A percentile compares a stretch with the other conserved stretches of the same genome.
These are phyloP conservation scores for Dynastes tityus DNA, from an alignment of 2,888 invertebrate species.

Conservation along the genomic window DNA sequence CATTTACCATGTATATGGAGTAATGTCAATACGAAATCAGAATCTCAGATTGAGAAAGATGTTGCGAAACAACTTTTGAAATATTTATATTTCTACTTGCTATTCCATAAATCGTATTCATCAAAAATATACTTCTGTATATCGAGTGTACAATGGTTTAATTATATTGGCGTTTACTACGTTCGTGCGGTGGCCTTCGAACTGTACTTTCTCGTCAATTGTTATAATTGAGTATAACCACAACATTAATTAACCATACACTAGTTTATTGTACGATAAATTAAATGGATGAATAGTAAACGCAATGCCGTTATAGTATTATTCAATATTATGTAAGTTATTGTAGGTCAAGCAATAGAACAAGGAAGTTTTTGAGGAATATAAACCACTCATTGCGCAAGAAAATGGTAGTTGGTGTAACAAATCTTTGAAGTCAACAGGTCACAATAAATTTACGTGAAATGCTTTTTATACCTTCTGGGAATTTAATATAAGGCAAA, in stretches of 20 bases:
- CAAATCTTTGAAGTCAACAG: background rate
- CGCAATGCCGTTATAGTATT: constrained; percentile 2
- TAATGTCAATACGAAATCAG: no score
- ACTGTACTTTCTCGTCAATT: constrained; percentile 31
- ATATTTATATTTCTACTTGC: background rate
- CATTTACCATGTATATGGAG: no score
- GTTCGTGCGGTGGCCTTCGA: constrained; percentile 14
- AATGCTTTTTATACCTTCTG: background rate
- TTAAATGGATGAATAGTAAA: constrained; percentile 11
- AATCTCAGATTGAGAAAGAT: background rate
- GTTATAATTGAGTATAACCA: constrained; percentile 25
- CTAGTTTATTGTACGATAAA: constrained; percentile 6
- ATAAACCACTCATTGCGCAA: background rate
- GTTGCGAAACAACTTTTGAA: constrained; percentile 9
- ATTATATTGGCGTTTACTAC: constrained; percentile 9
- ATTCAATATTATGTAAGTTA: constrained; percentile 18
- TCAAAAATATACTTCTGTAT: constrained; percentile 1
- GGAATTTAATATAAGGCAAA: no score
- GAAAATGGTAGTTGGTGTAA: background rate
- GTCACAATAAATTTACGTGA: background rate
- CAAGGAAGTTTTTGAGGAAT: background rate
- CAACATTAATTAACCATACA: constrained; percentile 27
- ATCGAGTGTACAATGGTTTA: constrained; percentile 4
- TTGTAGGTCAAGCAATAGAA: background rate
- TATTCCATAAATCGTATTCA: constrained; percentile 20